Conservation (phyloP, 2,113 vertebrate genomes). For the Ochotona curzoniae region DNA sequence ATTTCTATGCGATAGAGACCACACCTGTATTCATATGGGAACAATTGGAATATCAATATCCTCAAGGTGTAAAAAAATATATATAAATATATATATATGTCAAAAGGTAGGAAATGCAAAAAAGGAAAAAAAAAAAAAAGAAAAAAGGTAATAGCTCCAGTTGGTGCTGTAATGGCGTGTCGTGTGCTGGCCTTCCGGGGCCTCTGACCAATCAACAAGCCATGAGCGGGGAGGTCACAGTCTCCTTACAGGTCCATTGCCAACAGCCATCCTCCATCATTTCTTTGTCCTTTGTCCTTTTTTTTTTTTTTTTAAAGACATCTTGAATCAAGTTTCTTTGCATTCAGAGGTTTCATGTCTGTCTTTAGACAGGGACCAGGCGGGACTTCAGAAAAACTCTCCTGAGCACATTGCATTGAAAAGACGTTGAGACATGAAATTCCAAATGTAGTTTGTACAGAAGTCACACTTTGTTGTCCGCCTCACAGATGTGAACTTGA, state of each 20-base stretch:
- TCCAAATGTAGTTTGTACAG: slow-evolving; percentile 84
- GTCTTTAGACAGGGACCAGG: slow-evolving; percentile 75
- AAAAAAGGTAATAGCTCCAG: slow-evolving; percentile 75
- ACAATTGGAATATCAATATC: slow-evolving; percentile 87
- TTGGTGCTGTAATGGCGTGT: slow-evolving; percentile 85
- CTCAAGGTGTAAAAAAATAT: slow-evolving; percentile 86
- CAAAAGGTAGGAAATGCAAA: slow-evolving; percentile 87
- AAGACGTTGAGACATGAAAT: slow-evolving; percentile 72
- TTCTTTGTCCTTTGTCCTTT: slow-evolving; percentile 50
- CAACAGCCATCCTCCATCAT: slow-evolving; percentile 76
- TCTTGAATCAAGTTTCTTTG: slow-evolving; percentile 79
- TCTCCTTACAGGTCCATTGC: slow-evolving; percentile 78
- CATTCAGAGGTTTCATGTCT: slow-evolving; percentile 79
- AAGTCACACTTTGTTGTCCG: slow-evolving; percentile 83
- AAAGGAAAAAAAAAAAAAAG: slow-evolving; percentile 19
- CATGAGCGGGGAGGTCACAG: slow-evolving; percentile 79
- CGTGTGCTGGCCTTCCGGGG: slow-evolving; percentile 79
- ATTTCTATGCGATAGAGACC: slow-evolving; percentile 88
- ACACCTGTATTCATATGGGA: slow-evolving; percentile 88
- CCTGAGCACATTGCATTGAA: slow-evolving; percentile 63
- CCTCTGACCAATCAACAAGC: slow-evolving; percentile 85
- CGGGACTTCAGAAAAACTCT: slow-evolving; percentile 80
- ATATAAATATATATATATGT: slow-evolving; percentile 84
- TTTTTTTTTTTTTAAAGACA: slow-evolving; percentile 44
- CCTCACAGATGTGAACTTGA: slow-evolving; percentile 85